phyloP scores from a whole-genome alignment of 2,797 vertebrate species.

The Sciurus vulgaris region DNA sequence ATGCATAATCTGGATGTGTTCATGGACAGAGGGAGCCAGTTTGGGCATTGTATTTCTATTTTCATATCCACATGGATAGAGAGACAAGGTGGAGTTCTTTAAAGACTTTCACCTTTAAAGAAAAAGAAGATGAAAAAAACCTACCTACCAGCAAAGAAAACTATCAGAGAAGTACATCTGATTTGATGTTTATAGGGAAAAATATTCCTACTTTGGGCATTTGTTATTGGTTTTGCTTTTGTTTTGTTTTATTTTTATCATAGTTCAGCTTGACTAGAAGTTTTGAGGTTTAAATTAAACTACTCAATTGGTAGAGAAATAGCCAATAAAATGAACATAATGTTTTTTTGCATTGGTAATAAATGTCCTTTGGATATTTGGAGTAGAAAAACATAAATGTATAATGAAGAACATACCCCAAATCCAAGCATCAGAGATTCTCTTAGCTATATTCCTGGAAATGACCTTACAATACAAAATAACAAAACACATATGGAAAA shows the following conservation, averaged over 20 bases:
- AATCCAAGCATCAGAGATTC: slow-evolving; percentile 27
- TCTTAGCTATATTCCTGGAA: not conserved
- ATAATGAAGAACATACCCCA: not conserved
- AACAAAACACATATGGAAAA: slow-evolving; percentile 38
- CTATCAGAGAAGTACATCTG: not conserved
- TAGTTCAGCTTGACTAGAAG: not conserved
- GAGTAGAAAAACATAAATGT: not conserved
- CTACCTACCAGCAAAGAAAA: not conserved
- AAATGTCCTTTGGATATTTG: not conserved
- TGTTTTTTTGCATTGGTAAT: not conserved
- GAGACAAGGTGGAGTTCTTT: not conserved
- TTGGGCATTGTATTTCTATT: not conserved
- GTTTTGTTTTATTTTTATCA: not conserved
- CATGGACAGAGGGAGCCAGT: not conserved
- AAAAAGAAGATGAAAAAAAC: not conserved
- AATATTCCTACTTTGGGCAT: not conserved
- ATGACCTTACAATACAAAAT: not conserved
- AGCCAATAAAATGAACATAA: not conserved
- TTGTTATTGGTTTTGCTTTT: not conserved
- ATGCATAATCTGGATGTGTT: not conserved
- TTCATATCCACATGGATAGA: not conserved
- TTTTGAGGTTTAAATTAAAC: slow-evolving; percentile 27
- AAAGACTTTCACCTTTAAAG: not conserved
- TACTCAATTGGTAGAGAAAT: not conserved
- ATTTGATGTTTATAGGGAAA: slow-evolving; percentile 31